phyloP scores from a whole-genome alignment of 2,113 vertebrate species.

The Neotoma lepida region DNA sequence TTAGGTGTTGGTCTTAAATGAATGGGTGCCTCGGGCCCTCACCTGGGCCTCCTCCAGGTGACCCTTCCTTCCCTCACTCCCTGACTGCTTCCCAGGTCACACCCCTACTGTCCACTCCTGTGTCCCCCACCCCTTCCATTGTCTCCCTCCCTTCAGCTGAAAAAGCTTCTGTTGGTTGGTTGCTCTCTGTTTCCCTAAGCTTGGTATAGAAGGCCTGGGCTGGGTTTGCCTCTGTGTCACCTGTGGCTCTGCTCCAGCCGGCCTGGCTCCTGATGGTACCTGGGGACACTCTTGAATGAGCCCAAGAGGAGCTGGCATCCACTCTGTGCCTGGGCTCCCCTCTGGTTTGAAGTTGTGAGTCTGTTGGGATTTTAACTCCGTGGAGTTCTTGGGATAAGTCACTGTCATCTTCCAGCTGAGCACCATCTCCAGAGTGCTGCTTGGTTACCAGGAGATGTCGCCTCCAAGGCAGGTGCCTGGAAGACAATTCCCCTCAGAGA shows the following conservation, averaged over 20 bases:
- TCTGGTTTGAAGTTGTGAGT: not conserved
- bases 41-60: not conserved
- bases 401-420: not conserved
- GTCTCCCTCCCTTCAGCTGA: not conserved
- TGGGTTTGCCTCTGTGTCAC: not conserved
- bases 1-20: not conserved
- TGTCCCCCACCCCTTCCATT: not conserved
- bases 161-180: not conserved
- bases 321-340: fast-evolving
- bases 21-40: not conserved
- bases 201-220: not conserved
- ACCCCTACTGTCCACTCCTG: not conserved
- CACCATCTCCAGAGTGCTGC: not conserved
- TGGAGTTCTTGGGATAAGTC: not conserved
- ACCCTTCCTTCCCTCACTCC: not conserved
- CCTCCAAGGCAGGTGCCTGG: not conserved
- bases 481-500: not conserved
- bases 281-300: no score
- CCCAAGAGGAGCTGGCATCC: not conserved
- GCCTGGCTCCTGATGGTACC: not conserved
- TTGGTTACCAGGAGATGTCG: not conserved
- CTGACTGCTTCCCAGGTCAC: not conserved
- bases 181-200: not conserved
- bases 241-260: not conserved
- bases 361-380: no score